Conservation (phyloP, 1,140 invertebrate species). For the Ctenoplectra terminalis region DNA sequence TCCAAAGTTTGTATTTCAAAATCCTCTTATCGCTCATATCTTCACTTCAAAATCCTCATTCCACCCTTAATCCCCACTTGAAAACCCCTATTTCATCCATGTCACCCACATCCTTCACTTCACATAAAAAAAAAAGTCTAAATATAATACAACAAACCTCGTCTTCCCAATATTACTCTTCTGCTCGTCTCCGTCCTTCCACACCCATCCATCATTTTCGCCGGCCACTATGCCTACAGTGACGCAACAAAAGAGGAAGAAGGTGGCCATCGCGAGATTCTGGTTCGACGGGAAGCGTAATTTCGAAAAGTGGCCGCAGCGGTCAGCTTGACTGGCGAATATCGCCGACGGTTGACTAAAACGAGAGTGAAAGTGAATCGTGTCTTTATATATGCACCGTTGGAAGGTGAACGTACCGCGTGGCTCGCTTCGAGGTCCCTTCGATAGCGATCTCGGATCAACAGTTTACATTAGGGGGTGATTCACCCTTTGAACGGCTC, state of each 20-base stretch:
- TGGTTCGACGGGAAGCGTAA: not conserved
- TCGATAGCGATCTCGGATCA: conserved; percentile 44
- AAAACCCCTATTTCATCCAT: too few species aligned
- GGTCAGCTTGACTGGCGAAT: conserved; percentile 20
- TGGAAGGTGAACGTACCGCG: conserved; percentile 60
- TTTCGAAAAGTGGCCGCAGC: not conserved
- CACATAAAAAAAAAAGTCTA: not conserved
- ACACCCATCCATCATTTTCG: conserved; percentile 78
- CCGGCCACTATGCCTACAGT: not conserved
- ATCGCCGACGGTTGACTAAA: conserved; percentile 67
- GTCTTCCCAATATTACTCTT: conserved; percentile 18
- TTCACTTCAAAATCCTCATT: too few species aligned
- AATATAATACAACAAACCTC: conserved; percentile 40
- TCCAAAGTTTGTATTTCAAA: too few species aligned
- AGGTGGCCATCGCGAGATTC: conserved; percentile 19
- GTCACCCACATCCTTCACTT: too few species aligned
- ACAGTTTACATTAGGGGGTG: conserved; percentile 19
- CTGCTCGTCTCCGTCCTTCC: conserved; percentile 71
- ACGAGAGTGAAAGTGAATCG: conserved; percentile 74
- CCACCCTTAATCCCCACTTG: too few species aligned
- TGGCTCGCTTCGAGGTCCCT: conserved; percentile 62
- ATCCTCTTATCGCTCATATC: too few species aligned
- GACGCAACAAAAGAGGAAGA: conserved; percentile 10
- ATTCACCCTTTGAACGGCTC: not conserved
- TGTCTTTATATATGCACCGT: conserved; percentile 72